phyloP scores from a whole-genome alignment of 2,113 vertebrate genomes.

The Sylvia atricapilla region DNA sequence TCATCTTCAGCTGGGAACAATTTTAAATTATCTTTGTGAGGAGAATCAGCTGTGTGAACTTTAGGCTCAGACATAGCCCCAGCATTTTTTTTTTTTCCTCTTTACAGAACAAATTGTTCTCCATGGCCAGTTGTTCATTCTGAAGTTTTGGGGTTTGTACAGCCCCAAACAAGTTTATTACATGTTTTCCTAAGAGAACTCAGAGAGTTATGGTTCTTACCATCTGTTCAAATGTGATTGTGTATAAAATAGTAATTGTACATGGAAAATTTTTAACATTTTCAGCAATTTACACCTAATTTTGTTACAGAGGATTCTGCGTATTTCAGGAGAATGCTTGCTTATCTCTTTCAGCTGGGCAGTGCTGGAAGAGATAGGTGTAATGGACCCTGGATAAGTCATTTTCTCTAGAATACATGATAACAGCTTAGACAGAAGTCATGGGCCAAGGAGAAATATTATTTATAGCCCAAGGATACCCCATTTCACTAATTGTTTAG shows the following conservation, averaged over 20 bases:
- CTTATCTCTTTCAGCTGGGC: neutral
- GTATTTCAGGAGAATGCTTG: neutral
- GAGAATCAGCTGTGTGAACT: neutral
- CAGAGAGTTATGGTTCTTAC: neutral
- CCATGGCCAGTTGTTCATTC: neutral
- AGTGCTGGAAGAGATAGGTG: neutral
- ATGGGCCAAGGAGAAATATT: neutral
- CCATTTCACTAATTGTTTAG: neutral
- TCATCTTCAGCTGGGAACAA: neutral
- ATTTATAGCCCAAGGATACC: neutral
- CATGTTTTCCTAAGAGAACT: neutral
- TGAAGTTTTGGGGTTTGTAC: neutral
- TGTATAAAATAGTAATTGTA: neutral
- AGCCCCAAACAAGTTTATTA: neutral
- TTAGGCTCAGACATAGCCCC: neutral
- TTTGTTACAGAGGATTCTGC: neutral
- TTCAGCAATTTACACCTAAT: neutral
- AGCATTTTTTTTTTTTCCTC: neutral
- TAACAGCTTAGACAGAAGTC: neutral
- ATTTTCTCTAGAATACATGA: neutral
- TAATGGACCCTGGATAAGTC: neutral
- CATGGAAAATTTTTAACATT: neutral
- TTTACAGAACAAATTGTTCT: neutral
- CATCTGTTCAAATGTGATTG: neutral
- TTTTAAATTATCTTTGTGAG: neutral